Percentiles rank a stretch among this genome's conserved stretches.
phyloP scores from a whole-genome alignment of 2,888 invertebrate genomes.

The Chrysopilus asiliformis region DNA sequence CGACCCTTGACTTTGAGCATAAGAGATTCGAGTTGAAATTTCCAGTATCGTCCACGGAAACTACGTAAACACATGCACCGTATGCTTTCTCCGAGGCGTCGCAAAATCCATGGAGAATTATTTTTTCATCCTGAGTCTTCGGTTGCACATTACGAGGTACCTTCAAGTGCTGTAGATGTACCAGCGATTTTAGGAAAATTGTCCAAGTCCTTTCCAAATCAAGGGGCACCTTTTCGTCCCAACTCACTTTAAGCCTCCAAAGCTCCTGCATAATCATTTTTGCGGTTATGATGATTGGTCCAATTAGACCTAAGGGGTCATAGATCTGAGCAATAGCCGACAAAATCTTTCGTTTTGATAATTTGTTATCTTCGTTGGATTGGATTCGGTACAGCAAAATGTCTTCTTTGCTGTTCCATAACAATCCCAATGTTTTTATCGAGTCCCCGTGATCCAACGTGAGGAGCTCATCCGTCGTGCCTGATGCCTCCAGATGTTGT shows the following conservation, averaged over 20 bases:
- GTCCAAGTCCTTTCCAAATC: neutral
- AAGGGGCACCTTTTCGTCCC: neutral
- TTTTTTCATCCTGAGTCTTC: neutral
- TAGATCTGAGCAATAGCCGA: neutral
- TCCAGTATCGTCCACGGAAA: neutral
- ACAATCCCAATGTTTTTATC: neutral
- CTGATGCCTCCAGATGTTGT: too few relatives aligned
- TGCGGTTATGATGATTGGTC: neutral
- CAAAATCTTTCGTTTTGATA: neutral
- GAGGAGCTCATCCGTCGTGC: too few relatives aligned
- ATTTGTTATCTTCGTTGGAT: neutral
- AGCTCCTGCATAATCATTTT: neutral
- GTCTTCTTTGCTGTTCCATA: neutral
- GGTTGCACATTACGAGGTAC: neutral
- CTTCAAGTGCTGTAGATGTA: neutral
- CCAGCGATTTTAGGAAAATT: neutral
- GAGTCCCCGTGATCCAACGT: too few relatives aligned
- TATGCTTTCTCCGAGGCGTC: neutral
- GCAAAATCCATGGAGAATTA: neutral
- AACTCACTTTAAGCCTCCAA: neutral
- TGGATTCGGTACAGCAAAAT: too few relatives aligned
- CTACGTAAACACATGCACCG: neutral
- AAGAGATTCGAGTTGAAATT: neutral
- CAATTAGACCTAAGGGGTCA: neutral
- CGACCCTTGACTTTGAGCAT: neutral